Base-by-base conservation (phyloP, 2,888 invertebrate species). In the Pseudococcus jackbeardsleyi region DNA sequence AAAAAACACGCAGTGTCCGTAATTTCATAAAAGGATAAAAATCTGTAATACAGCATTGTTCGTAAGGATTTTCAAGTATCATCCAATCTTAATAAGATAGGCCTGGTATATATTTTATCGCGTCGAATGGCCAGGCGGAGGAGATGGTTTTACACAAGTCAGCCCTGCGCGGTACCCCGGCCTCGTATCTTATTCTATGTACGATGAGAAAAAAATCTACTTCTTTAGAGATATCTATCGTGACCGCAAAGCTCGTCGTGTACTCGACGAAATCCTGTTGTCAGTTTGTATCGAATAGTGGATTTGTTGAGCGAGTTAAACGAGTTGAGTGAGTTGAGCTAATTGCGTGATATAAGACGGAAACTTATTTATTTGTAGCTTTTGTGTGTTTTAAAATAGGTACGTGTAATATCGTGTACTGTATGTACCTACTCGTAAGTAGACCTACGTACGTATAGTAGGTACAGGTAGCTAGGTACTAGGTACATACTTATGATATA, bases 41-140 rank as follows among this genome's bases (percentile, higher is more conserved):
- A 72, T 72, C 68, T 72, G 68, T 72, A 33, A 33, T 72, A 33
- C 33, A 12, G 68, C n/a, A 33, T 72, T 72, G 68, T 72, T 72
- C 68, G 15, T 26, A 72, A 33, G 26, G 68, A 33, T 72, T 72
- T 72, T 72, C 68, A 72, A 72, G 68, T 72, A 72, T 72, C 68
- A 72, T 72, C 68, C 33, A 72, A 72, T 72, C 68, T 33, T 72
- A 72, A 72, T 72, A 72, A 72, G 68, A 72, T 72, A 72, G 68
- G 33, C 68, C 68, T 11, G 33, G 68, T 72, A 59, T 5, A 59
- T 59, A 33, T 59, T 19, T 59, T 59, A 12, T 59, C 59, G 59
- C 19, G 19, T 59, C 59, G 59, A 59, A 19, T 9, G 19, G 9
- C 5, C 3, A 7, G 26, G 26, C 26, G 19, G 59, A 19, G 19